A percentile compares a stretch with the other conserved stretches of the same genome.
Evolutionary conservation across 1,140 invertebrate species (phyloP).

Genomic region (Zophobas atratus): DNA sequence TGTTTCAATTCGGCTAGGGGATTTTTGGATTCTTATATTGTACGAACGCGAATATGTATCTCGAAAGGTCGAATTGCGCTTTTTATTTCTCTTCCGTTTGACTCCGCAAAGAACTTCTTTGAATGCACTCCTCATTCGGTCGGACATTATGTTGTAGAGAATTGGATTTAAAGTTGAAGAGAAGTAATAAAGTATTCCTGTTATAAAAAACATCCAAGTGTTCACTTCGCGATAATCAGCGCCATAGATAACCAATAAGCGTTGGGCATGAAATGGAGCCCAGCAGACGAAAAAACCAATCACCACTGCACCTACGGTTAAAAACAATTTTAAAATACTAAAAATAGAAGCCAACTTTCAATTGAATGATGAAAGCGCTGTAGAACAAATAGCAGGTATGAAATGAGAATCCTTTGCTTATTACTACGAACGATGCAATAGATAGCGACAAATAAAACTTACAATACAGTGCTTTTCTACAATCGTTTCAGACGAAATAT

Average conservation of each 20-base stretch:
- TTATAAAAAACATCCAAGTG: constrained; percentile 84
- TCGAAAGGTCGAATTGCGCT: constrained; percentile 25
- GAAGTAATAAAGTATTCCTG: constrained; percentile 89
- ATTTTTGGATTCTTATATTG: constrained; percentile 30
- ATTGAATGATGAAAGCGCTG: too few species aligned
- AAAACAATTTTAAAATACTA: constrained; percentile 9
- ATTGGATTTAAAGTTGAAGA: constrained; percentile 93
- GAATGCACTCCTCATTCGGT: constrained; percentile 87
- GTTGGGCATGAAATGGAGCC: constrained; percentile 96
- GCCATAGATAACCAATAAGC: constrained; percentile 81
- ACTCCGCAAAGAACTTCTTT: constrained; percentile 68
- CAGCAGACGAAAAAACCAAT: constrained; percentile 97
- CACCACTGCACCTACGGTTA: constrained; percentile 88
- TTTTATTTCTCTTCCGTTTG: constrained; percentile 47
- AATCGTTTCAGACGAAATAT: too few species aligned
- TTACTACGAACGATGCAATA: too few species aligned
- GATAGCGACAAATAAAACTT: too few species aligned
- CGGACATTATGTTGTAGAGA: constrained; percentile 93
- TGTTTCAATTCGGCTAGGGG: constrained; percentile 32
- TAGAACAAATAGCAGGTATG: too few species aligned
- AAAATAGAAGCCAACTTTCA: too few species aligned
- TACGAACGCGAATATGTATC: constrained; percentile 28
- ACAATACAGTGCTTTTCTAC: too few species aligned
- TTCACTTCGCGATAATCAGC: constrained; percentile 79
- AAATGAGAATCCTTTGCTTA: too few species aligned